Conservation (phyloP, 2,113 vertebrate genomes). For the Oreochromis aureus region DNA sequence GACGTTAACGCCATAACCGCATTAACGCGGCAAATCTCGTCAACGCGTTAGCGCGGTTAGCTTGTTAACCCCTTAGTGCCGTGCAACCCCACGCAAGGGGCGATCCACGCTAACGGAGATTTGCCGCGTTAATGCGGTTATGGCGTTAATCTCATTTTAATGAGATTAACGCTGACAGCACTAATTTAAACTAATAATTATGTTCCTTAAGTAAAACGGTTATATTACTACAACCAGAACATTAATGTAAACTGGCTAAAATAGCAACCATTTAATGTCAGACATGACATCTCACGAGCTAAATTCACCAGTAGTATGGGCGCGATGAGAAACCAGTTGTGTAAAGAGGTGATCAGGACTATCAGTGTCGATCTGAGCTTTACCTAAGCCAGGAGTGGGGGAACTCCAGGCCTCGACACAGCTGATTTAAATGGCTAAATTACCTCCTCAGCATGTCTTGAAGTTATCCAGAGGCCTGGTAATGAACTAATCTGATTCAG, state of each 20-base stretch:
- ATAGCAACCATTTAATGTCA: background rate
- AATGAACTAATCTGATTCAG: background rate
- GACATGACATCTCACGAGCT: background rate
- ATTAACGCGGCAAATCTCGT: background rate
- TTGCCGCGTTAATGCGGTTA: too few relatives aligned
- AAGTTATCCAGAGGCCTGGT: background rate
- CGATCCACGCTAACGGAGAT: too few relatives aligned
- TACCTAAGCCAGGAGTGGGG: background rate
- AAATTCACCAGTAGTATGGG: background rate
- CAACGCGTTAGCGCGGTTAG: background rate
- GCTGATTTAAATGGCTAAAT: background rate
- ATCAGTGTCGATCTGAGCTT: background rate
- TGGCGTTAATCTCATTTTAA: too few relatives aligned
- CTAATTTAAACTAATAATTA: background rate
- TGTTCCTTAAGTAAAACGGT: background rate
- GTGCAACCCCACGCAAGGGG: background rate
- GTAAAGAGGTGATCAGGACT: fast-evolving
- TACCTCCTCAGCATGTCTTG: background rate
- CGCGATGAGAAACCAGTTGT: background rate
- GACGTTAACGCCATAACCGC: too few relatives aligned
- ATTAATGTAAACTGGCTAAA: background rate
- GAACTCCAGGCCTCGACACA: fast-evolving
- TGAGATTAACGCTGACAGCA: too few relatives aligned
- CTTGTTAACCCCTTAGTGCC: background rate
- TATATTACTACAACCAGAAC: background rate